Evolutionary conservation across 2,888 invertebrate species (phyloP).

Genomic region (Pseudococcus longispinus): DNA sequence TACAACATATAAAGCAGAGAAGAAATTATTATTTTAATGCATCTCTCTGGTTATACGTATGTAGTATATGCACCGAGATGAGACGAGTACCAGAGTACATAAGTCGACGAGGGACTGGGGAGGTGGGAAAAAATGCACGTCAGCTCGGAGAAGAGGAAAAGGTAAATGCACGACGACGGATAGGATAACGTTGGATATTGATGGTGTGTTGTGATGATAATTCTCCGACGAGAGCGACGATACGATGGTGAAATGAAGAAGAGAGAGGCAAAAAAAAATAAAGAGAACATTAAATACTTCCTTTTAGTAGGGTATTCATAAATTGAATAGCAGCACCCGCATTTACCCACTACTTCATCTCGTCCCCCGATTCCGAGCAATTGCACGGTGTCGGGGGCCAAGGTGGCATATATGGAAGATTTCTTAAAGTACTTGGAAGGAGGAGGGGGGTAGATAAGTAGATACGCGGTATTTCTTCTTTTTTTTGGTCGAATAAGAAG

Average conservation of each 20-base stretch:
- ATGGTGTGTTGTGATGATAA: background rate
- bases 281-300: constrained; percentile 27
- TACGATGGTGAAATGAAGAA: background rate
- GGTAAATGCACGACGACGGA: constrained; percentile 18
- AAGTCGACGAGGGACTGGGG: background rate
- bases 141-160: background rate
- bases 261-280: background rate
- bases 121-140: background rate
- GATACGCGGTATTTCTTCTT: background rate
- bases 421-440: background rate
- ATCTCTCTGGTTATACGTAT: constrained; percentile 33
- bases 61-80: background rate
- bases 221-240: background rate
- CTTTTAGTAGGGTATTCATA: constrained; percentile 34
- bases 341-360: background rate
- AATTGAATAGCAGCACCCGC: constrained; percentile 35
- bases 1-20: background rate
- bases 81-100: background rate
- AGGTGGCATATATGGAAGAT: background rate
- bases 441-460: background rate
- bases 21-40: constrained; percentile 44
- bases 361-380: background rate
- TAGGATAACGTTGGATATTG: constrained; percentile 17
- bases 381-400: background rate
- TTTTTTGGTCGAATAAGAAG: background rate